Evolutionary conservation across 2,113 vertebrate genomes (phyloP), one percentile per base, ranked within the genome.

Genomic region (Murina feae): DNA sequence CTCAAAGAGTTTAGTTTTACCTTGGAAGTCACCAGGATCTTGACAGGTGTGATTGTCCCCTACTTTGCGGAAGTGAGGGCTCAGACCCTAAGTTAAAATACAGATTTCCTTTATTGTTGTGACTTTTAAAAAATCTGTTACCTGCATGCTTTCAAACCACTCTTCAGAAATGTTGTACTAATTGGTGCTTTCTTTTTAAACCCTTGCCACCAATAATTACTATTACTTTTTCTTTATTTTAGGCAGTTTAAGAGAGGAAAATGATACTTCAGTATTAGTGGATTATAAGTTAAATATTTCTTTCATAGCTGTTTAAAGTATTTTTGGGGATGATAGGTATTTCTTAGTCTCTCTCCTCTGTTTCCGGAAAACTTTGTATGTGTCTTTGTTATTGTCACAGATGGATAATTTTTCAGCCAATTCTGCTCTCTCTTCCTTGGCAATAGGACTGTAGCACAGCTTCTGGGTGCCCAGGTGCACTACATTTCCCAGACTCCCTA

Each of bases 21-120:
- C n/a, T 65, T 25, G 30, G 55, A 79, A 25, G 13, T 91, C 35
- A 55, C n/a, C n/a, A 9, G 35, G 74, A 51, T 39, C 58, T 86
- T 78, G 35, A 44, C 5, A 89, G 66, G 78, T 60, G 3, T 53
- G 55, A 75, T 93, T 78, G 88, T 4, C 42, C 55, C 18, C 35
- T 90, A 4, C 6, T 53, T 14, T 96, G 37, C 58, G 39, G 9
- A 93, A 92, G 2, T 74, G 9, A 13, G 11, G 21, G 9, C 32
- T 84, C 68, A 35, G 30, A 84, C 69, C 1, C 76, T n/a, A 74
- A 7, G 21, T 68, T 93, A 80, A 95, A 91, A 83, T 60, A 72
- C 53, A 87, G 37, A 78, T 75, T 96, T 93, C 20, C 53, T 39
- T 89, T 72, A 72, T 95, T 83, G 25, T 44, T 79, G 9, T 32